Evolutionary conservation across 2,888 invertebrate species (phyloP), one percentile per base, ranked within the genome.

Genomic region (Dyspetes luteomarginatus): DNA sequence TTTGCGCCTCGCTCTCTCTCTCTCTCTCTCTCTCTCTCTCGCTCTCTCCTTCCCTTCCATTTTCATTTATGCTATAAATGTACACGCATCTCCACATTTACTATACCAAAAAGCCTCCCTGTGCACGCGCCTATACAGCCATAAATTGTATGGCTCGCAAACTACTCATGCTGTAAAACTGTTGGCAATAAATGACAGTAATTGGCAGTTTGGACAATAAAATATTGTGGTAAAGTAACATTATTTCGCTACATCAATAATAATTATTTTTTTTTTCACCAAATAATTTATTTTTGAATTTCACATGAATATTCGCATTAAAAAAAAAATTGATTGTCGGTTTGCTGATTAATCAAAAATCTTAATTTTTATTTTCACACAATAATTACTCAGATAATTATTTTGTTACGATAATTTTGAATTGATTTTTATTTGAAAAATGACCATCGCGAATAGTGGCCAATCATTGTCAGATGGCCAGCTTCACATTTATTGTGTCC

Each of bases 1-100:
- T 90, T 90, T 82, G 79, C 75, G 73, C 71, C 78, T 52, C 73
- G 58, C 26, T 52, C 79, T 17, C n/a, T 52, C 50, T 22, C 62
- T 65, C 74, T 19, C 58, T 28, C 52, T 26, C 48, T 28, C 55
- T 41, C 67, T 65, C 45, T 56, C 52, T 26, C 48, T 28, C 55
- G 28, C 67, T 65, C 45, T 56, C 22, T 64, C 52, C 58, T 55
- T 68, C 75, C 43, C 64, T 67, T 80, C 55, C 62, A 45, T 36
- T 56, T 48, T 50, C 73, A 36, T 55, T 36, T 50, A 67, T 62
- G 17, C n/a, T 22, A 22, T 52, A 58, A 19, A 58, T 30, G 24
- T 19, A 30, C 55, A 52, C 43, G 28, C 17, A 4, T 43, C 22
- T 30, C 58, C 17, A 55, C 43, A 17, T 52, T n/a, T 7, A 7